These are phyloP conservation scores for Tenthredo amoena DNA, from an alignment of 2,888 invertebrate species.

Conservation along the genomic window DNA sequence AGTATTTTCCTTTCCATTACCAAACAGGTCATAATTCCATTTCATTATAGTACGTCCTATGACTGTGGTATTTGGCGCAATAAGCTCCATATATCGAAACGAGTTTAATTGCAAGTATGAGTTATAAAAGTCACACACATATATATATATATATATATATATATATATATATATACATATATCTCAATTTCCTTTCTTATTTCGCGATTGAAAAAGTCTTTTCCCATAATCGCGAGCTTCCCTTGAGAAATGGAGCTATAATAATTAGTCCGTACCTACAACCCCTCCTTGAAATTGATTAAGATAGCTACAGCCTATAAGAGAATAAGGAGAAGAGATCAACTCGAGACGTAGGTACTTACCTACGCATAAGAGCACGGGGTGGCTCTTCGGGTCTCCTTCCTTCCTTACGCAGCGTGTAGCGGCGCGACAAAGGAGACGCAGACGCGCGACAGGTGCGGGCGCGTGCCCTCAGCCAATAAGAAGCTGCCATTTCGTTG, in stretches of 20 bases:
- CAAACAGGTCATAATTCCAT: background rate
- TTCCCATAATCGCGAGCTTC: background rate
- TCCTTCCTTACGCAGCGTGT: constrained; percentile 39
- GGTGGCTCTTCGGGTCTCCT: constrained; percentile 40
- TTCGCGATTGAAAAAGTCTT: background rate
- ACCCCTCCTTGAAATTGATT: background rate
- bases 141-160: too few relatives aligned
- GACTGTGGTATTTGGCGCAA: constrained; percentile 6
- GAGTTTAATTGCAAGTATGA: background rate
- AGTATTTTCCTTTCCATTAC: background rate
- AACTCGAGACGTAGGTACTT: constrained; percentile 6
- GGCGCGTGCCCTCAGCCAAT: constrained; percentile 76
- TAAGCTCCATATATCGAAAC: background rate
- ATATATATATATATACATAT: background rate
- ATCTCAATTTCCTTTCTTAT: background rate
- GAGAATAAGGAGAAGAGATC: background rate
- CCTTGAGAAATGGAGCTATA: background rate
- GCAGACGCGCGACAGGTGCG: constrained; percentile 73
- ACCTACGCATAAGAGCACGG: background rate
- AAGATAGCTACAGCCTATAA: background rate
- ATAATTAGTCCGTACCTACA: background rate
- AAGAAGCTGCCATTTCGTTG: constrained; percentile 59
- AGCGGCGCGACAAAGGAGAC: constrained; percentile 64
- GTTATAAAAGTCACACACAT: background rate
- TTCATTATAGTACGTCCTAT: background rate